These are phyloP conservation scores for Ectobius pallidus DNA, from an alignment of 2,888 invertebrate species.

Conservation along the genomic window DNA sequence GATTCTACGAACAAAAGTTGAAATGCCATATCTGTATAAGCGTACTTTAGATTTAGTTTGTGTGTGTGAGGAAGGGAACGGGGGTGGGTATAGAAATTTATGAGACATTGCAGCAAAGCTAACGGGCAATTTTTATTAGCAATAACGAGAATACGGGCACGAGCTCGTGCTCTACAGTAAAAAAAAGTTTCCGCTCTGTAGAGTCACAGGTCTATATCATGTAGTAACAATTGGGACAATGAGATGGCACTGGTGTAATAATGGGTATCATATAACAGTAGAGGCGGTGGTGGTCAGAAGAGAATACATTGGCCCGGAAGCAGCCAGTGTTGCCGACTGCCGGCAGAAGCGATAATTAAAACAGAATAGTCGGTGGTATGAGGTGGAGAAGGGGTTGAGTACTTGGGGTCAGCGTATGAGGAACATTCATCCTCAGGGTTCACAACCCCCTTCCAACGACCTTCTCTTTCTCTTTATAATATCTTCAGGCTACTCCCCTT, in stretches of 20 bases:
- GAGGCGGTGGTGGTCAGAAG: slow-evolving; percentile 26
- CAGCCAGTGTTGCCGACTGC: slow-evolving; percentile 29
- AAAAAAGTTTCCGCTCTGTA: slow-evolving; percentile 27
- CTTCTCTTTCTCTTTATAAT: background rate
- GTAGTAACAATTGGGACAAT: slow-evolving; percentile 38
- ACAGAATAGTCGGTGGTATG: slow-evolving; percentile 1
- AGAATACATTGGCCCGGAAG: slow-evolving; percentile 33
- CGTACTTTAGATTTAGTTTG: too few species aligned
- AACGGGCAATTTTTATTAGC: slow-evolving; percentile 41
- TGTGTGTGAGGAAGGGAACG: too few species aligned
- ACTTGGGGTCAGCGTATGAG: slow-evolving; percentile 6
- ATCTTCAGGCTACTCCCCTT: slow-evolving; percentile 7
- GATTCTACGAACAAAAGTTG: too few species aligned
- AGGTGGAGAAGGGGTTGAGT: background rate
- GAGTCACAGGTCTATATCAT: slow-evolving; percentile 32
- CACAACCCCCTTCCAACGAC: background rate
- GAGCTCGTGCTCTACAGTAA: background rate
- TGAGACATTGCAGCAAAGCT: slow-evolving; percentile 38
- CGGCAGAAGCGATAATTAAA: slow-evolving; percentile 36
- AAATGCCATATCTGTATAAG: too few species aligned
- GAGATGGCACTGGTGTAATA: slow-evolving; percentile 34
- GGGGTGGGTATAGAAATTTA: slow-evolving; percentile 21
- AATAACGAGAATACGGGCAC: slow-evolving; percentile 39
- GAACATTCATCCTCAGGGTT: slow-evolving; percentile 14
- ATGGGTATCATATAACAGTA: slow-evolving; percentile 34